These are phyloP conservation scores for Styela clava DNA, from an alignment of 23 tunicate species.

Conservation along the genomic window DNA sequence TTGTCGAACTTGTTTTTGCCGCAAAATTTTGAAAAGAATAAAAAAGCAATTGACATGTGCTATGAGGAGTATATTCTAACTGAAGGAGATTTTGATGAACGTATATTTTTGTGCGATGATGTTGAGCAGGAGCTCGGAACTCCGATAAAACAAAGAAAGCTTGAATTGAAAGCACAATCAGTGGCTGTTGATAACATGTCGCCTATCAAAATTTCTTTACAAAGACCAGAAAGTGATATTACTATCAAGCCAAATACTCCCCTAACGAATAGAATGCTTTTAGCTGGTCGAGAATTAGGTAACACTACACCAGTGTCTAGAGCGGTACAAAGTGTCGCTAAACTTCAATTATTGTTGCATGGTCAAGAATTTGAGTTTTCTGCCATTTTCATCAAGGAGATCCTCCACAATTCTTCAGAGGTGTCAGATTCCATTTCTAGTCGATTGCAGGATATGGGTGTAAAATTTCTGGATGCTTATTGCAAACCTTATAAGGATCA, in stretches of 20 bases:
- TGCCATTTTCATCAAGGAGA: not conserved
- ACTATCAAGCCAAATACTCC: slow-evolving; percentile 47
- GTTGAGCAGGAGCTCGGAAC: slow-evolving; percentile 82
- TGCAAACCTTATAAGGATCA: slow-evolving; percentile 50
- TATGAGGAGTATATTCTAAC: slow-evolving; percentile 83
- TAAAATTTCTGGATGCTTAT: slow-evolving; percentile 37
- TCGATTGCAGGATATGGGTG: slow-evolving; percentile 34
- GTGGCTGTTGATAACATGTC: not conserved
- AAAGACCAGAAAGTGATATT: not conserved
- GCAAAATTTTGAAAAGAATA: slow-evolving; percentile 66
- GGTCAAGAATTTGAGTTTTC: slow-evolving; percentile 21
- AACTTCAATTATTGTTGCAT: slow-evolving; percentile 50
- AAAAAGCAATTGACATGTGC: slow-evolving; percentile 57
- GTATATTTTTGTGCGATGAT: slow-evolving; percentile 83
- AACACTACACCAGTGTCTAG: slow-evolving; percentile 41
- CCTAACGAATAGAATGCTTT: slow-evolving; percentile 77
- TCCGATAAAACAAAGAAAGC: slow-evolving; percentile 68
- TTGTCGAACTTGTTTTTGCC: slow-evolving; percentile 35
- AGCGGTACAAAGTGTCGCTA: slow-evolving; percentile 36
- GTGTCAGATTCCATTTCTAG: slow-evolving; percentile 22
- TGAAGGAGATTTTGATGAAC: slow-evolving; percentile 94
- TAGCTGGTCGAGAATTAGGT: slow-evolving; percentile 32
- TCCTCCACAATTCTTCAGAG: slow-evolving; percentile 14
- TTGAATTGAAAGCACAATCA: not conserved
- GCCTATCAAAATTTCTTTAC: not conserved